Evolutionary conservation across 2,797 vertebrate genomes (phyloP), one percentile per base, ranked within the genome.

Genomic region (Tragopan temminckii): DNA sequence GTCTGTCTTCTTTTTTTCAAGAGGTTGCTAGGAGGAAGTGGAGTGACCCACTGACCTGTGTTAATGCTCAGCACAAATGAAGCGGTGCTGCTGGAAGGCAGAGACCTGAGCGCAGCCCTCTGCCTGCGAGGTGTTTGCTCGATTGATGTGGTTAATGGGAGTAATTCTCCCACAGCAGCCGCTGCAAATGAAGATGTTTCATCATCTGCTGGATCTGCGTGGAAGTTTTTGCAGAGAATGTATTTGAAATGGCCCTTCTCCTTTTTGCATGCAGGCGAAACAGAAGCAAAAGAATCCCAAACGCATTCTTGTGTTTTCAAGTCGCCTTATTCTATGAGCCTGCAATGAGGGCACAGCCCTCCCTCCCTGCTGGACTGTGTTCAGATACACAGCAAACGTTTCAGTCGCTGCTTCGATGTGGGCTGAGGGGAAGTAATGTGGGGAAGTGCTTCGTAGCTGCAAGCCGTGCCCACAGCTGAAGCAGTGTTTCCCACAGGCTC

Each of bases 1-100:
- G 15, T 52, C 78, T 77, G 84, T 38, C 85, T 78, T 42, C 80
- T 72, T 40, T 57, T 85, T 90, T 88, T 76, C 58, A 84, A 91
- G 95, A 94, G 80, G 91, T 95, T 82, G 84, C 94, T 94, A 90
- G 93, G 88, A 96, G 96, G 96, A 96, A 95, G 90, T 90, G 92
- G 8, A 94, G 90, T 80, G 94, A 93, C 96, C 96, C 90, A 59
- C 23, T 93, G 96, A 58, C 96, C 95, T 87, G 74, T 91, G 90
- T 62, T 96, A 96, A 96, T 92, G 45, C 27, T 2, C 57, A 89
- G 90, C 89, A 15, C 88, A 93, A 94, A 91, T 45, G 9, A 1
- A 95, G 86, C 4, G n/a, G 75, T 79, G 88, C 93, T 84, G 88
- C 88, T 88, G 94, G 38, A 62, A 82, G 88, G 88, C 31, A 50